Conservation (phyloP, 2,888 invertebrate species). For the Leistus spinibarbis region DNA sequence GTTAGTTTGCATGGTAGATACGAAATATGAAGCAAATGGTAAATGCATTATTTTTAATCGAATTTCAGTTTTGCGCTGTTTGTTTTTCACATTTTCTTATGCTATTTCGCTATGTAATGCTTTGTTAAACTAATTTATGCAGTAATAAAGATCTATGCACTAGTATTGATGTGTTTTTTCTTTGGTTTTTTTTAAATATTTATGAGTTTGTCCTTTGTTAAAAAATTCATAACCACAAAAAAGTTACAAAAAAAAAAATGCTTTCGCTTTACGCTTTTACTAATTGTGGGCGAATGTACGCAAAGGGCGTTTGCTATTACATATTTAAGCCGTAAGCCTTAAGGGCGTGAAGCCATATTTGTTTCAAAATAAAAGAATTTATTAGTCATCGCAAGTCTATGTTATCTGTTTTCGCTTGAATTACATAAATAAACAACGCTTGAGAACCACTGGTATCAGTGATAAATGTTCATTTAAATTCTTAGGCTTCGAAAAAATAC, state of each 20-base stretch:
- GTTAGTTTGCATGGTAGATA: constrained; percentile 30
- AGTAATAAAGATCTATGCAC: background rate
- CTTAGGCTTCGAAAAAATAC: constrained; percentile 50
- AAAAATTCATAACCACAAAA: constrained; percentile 60
- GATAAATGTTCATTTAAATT: constrained; percentile 24
- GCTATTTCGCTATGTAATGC: constrained; percentile 26
- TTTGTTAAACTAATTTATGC: background rate
- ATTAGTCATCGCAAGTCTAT: constrained; percentile 23
- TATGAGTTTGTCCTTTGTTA: constrained; percentile 47
- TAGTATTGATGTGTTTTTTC: constrained; percentile 15
- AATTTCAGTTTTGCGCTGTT: constrained; percentile 4
- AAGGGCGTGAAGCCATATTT: constrained; percentile 58
- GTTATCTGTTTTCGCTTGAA: constrained; percentile 29
- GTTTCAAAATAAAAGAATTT: constrained; percentile 50
- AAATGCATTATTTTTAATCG: constrained; percentile 31
- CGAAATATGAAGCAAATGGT: constrained; percentile 30
- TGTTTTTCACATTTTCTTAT: constrained; percentile 25
- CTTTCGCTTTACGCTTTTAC: background rate
- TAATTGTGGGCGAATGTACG: constrained; percentile 33
- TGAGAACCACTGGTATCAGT: background rate
- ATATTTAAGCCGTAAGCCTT: too few species aligned
- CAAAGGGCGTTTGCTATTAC: constrained; percentile 40
- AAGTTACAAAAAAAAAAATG: constrained; percentile 51
- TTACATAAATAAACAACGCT: background rate
- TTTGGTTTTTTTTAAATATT: constrained; percentile 42